Conservation (phyloP, 2,888 invertebrate species). For the Eudemis profundana region DNA sequence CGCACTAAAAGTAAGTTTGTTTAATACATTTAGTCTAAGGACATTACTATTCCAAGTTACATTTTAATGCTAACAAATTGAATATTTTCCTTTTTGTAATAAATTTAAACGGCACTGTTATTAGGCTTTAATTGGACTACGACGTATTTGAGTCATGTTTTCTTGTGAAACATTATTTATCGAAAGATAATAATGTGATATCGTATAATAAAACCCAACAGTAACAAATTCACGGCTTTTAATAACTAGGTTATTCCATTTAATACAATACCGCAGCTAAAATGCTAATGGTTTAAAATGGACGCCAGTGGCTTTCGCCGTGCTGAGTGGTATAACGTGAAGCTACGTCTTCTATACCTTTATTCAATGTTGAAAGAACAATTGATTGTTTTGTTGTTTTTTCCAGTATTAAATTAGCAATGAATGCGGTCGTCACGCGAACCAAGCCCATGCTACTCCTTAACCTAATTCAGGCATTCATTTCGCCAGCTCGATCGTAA, state of each 20-base stretch:
- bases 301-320: neutral
- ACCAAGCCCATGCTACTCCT: constrained; percentile 68
- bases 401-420: constrained; percentile 64
- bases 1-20: constrained; percentile 14
- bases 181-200: neutral
- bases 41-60: neutral
- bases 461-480: constrained; percentile 82
- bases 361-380: constrained; percentile 51
- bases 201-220: neutral
- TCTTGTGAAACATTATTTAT: neutral
- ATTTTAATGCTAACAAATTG: neutral
- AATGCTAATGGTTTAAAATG: neutral
- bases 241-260: neutral
- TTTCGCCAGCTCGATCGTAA: constrained; percentile 81
- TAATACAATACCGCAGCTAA: neutral
- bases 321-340: constrained; percentile 1
- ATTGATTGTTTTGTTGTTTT: constrained; percentile 58
- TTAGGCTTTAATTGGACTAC: too few relatives aligned
- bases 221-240: neutral
- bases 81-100: neutral
- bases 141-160: too few relatives aligned
- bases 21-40: constrained; percentile 6
- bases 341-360: constrained; percentile 43
- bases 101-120: too few relatives aligned
- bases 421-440: constrained; percentile 69